These are phyloP conservation scores for Paracyclopina nana DNA, from an alignment of 1,140 invertebrate genomes.

Conservation along the genomic window DNA sequence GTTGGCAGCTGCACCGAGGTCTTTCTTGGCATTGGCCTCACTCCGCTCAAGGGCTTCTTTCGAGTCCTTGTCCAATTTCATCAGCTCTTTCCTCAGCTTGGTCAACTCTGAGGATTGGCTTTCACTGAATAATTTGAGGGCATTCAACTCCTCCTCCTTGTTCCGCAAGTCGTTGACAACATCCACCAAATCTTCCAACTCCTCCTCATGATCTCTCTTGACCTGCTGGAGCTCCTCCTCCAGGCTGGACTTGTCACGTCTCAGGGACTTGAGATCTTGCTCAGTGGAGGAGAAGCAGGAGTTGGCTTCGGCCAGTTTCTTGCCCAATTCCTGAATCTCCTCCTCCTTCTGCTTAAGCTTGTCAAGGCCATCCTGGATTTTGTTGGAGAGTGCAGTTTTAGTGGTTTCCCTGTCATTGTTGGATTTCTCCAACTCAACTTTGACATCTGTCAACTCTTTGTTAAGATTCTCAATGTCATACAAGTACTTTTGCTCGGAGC, in stretches of 20 bases:
- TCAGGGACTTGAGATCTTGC: background rate
- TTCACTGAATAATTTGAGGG: background rate
- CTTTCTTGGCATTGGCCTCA: background rate
- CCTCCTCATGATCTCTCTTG: slow-evolving; percentile 8
- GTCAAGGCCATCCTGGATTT: background rate
- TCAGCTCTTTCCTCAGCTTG: background rate
- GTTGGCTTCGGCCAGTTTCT: background rate
- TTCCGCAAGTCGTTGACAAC: slow-evolving; percentile 9
- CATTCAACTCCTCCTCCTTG: slow-evolving; percentile 14
- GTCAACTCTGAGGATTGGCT: background rate
- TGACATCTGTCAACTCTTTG: background rate
- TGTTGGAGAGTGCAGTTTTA: background rate
- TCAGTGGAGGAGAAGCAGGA: background rate
- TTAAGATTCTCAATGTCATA: slow-evolving; percentile 1
- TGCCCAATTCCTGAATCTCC: background rate
- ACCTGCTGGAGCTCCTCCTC: slow-evolving; percentile 1
- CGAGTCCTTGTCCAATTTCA: background rate
- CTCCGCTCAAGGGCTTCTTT: background rate
- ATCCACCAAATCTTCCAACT: slow-evolving; percentile 15
- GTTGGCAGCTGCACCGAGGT: background rate
- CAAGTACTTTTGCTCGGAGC: background rate
- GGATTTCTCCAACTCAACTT: background rate
- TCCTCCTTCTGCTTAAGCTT: slow-evolving; percentile 7
- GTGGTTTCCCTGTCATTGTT: background rate
- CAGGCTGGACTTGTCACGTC: background rate